Percentiles rank a stretch among this genome's conserved stretches.
Evolutionary conservation across 2,113 vertebrate genomes (phyloP).

Genomic region (Chionodraco myersi): DNA sequence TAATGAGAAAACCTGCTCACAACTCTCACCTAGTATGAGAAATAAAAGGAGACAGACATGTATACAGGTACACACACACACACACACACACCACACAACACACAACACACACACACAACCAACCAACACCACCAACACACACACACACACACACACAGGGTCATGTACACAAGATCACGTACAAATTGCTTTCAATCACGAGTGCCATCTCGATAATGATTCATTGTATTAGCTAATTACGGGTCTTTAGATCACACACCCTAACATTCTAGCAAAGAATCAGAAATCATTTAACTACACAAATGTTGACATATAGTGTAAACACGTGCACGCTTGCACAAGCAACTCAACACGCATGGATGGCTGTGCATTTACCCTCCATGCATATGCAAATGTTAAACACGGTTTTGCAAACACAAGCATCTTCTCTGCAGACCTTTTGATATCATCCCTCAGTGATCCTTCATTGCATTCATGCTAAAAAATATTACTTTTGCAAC

Average conservation of each 20-base stretch:
- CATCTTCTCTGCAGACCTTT: conserved; percentile 14
- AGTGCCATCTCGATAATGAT: conserved; percentile 14
- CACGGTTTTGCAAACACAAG: conserved; percentile 36
- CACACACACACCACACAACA: background rate
- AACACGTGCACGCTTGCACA: conserved; percentile 46
- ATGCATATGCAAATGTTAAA: conserved; percentile 23
- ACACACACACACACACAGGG: background rate
- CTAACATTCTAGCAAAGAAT: conserved; percentile 13
- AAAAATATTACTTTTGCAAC: conserved; percentile 31
- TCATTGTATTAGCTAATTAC: conserved; percentile 21
- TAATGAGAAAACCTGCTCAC: conserved; percentile 69
- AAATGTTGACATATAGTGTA: conserved; percentile 46
- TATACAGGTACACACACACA: background rate
- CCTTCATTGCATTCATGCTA: background rate
- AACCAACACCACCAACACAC: too few species aligned
- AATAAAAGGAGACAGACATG: conserved; percentile 9
- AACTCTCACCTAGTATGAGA: conserved; percentile 51
- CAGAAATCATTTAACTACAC: conserved; percentile 30
- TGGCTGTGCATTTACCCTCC: conserved; percentile 27
- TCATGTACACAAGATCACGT: background rate
- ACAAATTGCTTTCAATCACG: conserved; percentile 20
- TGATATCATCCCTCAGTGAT: conserved; percentile 33
- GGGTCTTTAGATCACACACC: conserved; percentile 26
- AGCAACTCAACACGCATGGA: conserved; percentile 27
- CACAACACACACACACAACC: background rate